phyloP scores from a whole-genome alignment of 2,797 vertebrate genomes.

The Falco concolor region DNA sequence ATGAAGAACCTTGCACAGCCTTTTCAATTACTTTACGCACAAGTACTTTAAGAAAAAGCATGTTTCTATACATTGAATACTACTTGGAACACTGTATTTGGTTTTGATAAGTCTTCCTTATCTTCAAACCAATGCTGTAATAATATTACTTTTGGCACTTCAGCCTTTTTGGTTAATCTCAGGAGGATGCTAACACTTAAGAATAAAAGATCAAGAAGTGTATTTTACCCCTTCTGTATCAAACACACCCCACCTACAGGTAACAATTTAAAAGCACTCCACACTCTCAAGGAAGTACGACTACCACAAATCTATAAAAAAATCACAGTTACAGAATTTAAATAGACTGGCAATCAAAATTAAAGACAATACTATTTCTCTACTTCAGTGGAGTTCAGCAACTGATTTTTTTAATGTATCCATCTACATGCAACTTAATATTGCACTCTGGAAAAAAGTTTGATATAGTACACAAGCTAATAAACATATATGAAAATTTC shows the following conservation, averaged over 20 bases:
- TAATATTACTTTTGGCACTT: background rate
- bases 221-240: background rate
- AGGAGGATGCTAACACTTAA: background rate
- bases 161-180: background rate
- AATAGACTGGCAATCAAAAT: background rate
- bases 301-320: background rate
- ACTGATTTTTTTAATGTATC: background rate
- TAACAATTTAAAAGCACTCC: slow-evolving; percentile 9
- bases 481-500: background rate
- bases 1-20: background rate
- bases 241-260: slow-evolving; percentile 53
- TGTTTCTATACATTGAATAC: background rate
- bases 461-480: background rate
- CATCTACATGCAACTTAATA: background rate
- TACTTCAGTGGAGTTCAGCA: background rate
- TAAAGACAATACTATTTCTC: background rate
- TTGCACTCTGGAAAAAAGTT: background rate
- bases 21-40: background rate
- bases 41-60: background rate
- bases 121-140: background rate
- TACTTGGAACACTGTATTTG: background rate
- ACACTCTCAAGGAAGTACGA: background rate
- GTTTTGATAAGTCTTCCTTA: background rate
- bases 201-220: background rate
- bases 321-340: background rate